Evolutionary conservation across 2,113 vertebrate genomes (phyloP).

Genomic region (Alces alces): DNA sequence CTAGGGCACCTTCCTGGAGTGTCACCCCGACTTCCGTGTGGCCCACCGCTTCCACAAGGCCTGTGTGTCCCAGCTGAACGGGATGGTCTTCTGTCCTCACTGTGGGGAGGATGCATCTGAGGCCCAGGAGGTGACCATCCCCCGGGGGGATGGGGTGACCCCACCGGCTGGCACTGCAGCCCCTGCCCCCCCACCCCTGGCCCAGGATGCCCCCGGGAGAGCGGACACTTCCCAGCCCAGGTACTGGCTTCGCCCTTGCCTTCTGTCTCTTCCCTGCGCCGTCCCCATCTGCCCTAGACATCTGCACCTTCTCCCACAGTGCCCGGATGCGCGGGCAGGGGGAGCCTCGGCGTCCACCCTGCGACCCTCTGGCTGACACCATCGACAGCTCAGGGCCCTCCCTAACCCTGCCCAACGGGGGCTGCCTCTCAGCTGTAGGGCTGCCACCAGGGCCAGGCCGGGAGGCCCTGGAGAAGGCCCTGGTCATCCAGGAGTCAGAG

Average conservation of each 20-base stretch:
- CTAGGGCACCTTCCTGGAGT: constrained; percentile 94
- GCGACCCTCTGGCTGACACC: constrained; percentile 75
- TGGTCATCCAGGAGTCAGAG: constrained; percentile 89
- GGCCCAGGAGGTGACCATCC: constrained; percentile 90
- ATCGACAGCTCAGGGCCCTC: constrained; percentile 90
- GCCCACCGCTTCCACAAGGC: constrained; percentile 92
- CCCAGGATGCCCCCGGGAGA: constrained; percentile 71
- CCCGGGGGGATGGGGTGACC: constrained; percentile 76
- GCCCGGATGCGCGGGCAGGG: constrained; percentile 89
- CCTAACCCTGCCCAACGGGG: constrained; percentile 86
- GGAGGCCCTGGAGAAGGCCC: constrained; percentile 88
- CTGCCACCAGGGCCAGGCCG: constrained; percentile 87
- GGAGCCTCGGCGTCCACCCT: constrained; percentile 73
- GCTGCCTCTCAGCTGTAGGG: constrained; percentile 85
- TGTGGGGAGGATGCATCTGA: constrained; percentile 93
- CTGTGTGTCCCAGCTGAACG: constrained; percentile 90
- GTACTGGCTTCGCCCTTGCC: constrained; percentile 74
- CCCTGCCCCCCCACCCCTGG: constrained; percentile 61
- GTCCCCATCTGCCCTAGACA: not conserved
- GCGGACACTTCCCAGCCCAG: constrained; percentile 85
- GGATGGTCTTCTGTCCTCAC: constrained; percentile 93
- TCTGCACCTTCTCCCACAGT: constrained; percentile 65
- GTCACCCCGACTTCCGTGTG: constrained; percentile 91
- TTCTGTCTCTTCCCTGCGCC: fast-evolving
- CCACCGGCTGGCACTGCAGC: constrained; percentile 64